phyloP scores from a whole-genome alignment of 2,888 invertebrate genomes.

The Stomorhina lunata region DNA sequence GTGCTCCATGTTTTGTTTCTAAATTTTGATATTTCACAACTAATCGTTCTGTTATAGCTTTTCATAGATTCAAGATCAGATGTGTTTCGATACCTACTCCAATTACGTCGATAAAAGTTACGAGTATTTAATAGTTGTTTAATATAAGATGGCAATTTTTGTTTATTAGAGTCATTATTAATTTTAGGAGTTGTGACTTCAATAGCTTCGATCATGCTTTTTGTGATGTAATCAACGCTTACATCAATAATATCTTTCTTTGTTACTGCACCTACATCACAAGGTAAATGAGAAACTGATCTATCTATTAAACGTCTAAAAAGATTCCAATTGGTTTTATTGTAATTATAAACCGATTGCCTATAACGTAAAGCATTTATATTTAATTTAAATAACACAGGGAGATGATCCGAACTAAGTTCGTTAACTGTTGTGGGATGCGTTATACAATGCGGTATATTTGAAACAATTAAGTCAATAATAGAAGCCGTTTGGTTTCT shows the following conservation, averaged over 20 bases:
- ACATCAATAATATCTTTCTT: background rate
- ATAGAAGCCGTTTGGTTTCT: slow-evolving; percentile 8
- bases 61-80: background rate
- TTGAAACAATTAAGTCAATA: slow-evolving; percentile 37
- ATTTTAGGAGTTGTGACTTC: background rate
- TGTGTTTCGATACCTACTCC: background rate
- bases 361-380: background rate
- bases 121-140: background rate
- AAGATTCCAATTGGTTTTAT: background rate
- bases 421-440: slow-evolving; percentile 13
- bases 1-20: slow-evolving; percentile 42
- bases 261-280: background rate
- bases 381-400: slow-evolving; percentile 33
- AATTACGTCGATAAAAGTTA: background rate
- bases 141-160: background rate
- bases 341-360: background rate
- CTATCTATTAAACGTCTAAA: background rate
- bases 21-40: background rate
- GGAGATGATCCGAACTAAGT: slow-evolving; percentile 46
- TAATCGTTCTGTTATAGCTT: background rate
- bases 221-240: background rate
- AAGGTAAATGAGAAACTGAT: background rate
- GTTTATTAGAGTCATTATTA: background rate
- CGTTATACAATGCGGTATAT: slow-evolving; percentile 15
- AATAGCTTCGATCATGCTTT: background rate